These are phyloP conservation scores for Atethmia centrago DNA, from an alignment of 2,888 invertebrate species.

Conservation along the genomic window DNA sequence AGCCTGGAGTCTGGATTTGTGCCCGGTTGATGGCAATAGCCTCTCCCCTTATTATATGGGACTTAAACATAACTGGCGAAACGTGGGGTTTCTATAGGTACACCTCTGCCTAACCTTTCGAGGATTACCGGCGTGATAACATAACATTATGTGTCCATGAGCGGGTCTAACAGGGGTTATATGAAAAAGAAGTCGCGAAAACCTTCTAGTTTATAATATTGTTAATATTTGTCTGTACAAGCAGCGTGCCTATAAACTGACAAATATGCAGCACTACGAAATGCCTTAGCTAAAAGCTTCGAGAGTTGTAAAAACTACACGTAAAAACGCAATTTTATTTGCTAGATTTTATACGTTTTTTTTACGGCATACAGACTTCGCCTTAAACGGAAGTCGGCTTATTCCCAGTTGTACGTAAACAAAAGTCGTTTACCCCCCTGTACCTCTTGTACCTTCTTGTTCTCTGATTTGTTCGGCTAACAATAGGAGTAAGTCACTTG, in stretches of 20 bases:
- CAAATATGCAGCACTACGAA: constrained; percentile 16
- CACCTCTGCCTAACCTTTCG: too few species aligned
- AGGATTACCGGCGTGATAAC: too few species aligned
- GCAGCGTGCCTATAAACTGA: constrained; percentile 23
- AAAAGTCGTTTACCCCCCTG: constrained; percentile 29
- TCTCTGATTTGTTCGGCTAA: constrained; percentile 38
- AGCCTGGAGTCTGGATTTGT: too few species aligned
- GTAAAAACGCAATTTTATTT: constrained; percentile 56
- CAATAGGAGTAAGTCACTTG: constrained; percentile 26
- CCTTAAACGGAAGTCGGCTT: constrained; percentile 36
- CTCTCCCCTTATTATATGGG: too few species aligned
- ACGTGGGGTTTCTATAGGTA: too few species aligned
- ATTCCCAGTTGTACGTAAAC: constrained; percentile 31
- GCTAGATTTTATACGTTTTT: constrained; percentile 52
- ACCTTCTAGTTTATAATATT: neutral
- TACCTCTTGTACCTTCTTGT: neutral
- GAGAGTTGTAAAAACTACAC: constrained; percentile 55
- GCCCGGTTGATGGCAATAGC: too few species aligned
- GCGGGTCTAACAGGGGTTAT: too few species aligned
- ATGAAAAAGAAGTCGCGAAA: neutral
- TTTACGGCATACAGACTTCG: constrained; percentile 46
- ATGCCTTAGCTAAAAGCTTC: constrained; percentile 24
- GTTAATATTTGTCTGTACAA: constrained; percentile 7
- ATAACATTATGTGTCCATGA: too few species aligned
- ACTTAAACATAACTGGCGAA: too few species aligned